These are phyloP conservation scores for Galerucella calmariensis DNA, from an alignment of 2,888 invertebrate genomes.

Conservation along the genomic window DNA sequence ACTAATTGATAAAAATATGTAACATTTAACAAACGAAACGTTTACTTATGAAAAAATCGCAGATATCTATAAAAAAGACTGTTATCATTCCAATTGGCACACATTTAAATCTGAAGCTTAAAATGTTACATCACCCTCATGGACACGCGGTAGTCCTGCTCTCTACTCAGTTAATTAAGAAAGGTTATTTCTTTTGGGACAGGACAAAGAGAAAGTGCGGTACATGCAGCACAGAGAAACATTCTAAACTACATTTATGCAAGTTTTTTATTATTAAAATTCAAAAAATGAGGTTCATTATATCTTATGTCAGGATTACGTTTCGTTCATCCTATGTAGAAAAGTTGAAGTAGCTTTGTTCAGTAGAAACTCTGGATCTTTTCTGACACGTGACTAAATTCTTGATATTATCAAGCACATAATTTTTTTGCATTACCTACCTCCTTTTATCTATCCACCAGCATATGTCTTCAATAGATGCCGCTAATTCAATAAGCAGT, in stretches of 20 bases:
- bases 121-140: constrained; percentile 38
- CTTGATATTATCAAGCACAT: too few relatives aligned
- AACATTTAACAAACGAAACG: neutral
- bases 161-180: constrained; percentile 47
- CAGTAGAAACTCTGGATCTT: too few relatives aligned
- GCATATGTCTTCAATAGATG: too few relatives aligned
- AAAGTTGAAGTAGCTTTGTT: too few relatives aligned
- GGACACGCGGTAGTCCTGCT: constrained; percentile 59
- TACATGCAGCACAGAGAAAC: constrained; percentile 62
- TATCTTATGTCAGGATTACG: too few relatives aligned
- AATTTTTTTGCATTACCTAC: too few relatives aligned
- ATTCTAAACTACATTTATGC: constrained; percentile 49
- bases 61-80: neutral
- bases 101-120: constrained; percentile 26
- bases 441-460: too few relatives aligned
- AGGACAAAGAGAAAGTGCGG: constrained; percentile 57
- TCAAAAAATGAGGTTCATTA: too few relatives aligned
- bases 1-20: too few relatives aligned
- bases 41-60: neutral
- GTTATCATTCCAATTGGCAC: constrained; percentile 8
- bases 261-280: constrained; percentile 26
- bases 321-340: too few relatives aligned
- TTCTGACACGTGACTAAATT: too few relatives aligned
- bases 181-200: constrained; percentile 40
- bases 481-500: too few relatives aligned